Evolutionary conservation across 2,113 vertebrate genomes (phyloP), one percentile per base, ranked within the genome.

Genomic region (Cephalopterus ornatus): DNA sequence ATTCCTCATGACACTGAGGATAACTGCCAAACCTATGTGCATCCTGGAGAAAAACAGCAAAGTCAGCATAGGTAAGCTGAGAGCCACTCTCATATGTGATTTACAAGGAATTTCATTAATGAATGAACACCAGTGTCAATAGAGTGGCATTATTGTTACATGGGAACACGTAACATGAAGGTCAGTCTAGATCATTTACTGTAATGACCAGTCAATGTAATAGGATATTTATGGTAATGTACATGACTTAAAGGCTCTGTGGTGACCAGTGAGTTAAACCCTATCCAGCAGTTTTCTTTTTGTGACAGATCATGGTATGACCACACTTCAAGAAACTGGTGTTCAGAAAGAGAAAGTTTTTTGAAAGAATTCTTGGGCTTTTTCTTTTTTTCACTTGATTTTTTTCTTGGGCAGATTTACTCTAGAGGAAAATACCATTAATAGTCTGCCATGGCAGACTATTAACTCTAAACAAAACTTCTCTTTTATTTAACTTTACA

Each of bases 401-500:
- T 96, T 96, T 15, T 68, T 92, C 47, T 95, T 84, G 62, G 77
- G 74, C 53, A 52, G 8, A 88, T 95, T 88, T 95, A 87, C 58
- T 95, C 67, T 41, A 47, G 95, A 95, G 11, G 59, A 92, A 96
- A 79, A 58, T 77, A 92, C 59, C 95, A 89, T 78, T 44, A 44
- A 18, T 44, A 46, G 19, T 46, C 44, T 35, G 12, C 68, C 93
- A 33, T 59, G 80, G 66, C 88, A 93, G 80, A 91, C 85, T 95
- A 70, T 68, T 95, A 91, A 58, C 6, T 50, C 62, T 68, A 97
- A 97, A 96, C 89, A 96, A 96, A 94, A 80, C 85, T 95, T 90
- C 83, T 82, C 55, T 89, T 94, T 90, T 95, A 85, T 89, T 85
- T 90, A 74, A 56, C 56, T 94, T 93, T 92, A 85, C 52, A 44